A percentile compares a stretch with the other conserved stretches of the same genome.
These are phyloP conservation scores for Mormyrus iriodes DNA, from an alignment of 2,113 vertebrate genomes.

Conservation along the genomic window DNA sequence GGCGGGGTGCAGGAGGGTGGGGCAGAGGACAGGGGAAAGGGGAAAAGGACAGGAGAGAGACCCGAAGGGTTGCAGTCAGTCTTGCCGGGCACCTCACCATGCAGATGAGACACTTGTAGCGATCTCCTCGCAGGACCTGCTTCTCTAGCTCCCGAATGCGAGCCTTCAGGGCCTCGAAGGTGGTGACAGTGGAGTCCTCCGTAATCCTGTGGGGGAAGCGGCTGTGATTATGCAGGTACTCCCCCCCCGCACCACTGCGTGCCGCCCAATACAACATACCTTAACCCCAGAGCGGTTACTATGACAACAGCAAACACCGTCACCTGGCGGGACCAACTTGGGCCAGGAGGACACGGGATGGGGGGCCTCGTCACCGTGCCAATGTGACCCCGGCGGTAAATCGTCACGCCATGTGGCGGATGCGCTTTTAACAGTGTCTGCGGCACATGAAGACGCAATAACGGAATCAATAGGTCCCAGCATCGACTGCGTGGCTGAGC, in stretches of 20 bases:
- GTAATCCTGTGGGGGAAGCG: constrained; percentile 73
- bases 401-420: constrained; percentile 45
- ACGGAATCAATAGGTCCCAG: constrained; percentile 63
- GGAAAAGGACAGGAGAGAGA: neutral
- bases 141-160: constrained; percentile 96
- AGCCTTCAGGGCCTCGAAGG: constrained; percentile 96
- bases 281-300: neutral
- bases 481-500: constrained; percentile 46
- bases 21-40: neutral
- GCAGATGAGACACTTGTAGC: constrained; percentile 99
- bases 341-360: neutral
- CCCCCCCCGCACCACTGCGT: neutral
- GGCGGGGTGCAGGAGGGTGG: no score
- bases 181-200: constrained; percentile 92
- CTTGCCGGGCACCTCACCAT: constrained; percentile 74
- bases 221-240: neutral
- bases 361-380: constrained; percentile 10
- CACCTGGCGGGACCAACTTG: neutral
- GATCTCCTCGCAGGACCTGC: constrained; percentile 93
- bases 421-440: constrained; percentile 68
- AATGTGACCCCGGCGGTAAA: constrained; percentile 11
- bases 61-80: neutral
- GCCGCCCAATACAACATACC: neutral
- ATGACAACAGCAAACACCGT: neutral
- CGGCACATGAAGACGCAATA: constrained; percentile 70